Base-by-base conservation (phyloP, 2,113 vertebrate species). In the Paracanthobrama guichenoti region DNA sequence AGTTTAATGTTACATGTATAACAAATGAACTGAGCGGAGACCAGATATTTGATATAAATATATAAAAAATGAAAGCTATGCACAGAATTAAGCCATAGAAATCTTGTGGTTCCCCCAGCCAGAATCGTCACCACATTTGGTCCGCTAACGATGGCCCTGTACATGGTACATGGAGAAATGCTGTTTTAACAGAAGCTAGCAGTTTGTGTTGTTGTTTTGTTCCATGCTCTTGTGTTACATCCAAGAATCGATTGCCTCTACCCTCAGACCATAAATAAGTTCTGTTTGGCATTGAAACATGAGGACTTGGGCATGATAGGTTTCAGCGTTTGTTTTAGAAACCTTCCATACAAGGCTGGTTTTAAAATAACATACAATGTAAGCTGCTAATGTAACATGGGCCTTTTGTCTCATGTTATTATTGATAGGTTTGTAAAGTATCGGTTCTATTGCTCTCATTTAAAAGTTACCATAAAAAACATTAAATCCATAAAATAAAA, bases 191-290 rank as follows among this genome's bases (percentile, higher is more conserved):
- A 81, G 82, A 62, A 55, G 78, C 50, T 82, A 86, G 26, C 77
- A 64, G 50, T 76, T 24, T 81, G 81, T 80, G 82, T 69, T 88
- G 73, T 87, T 91, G 77, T 90, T 90, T 89, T 91, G 90, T 87
- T 86, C 44, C 60, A 55, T 42, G 85, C 59, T 71, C 93, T 93
- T 90, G 64, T 85, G 84, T 94, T 93, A 90, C 92, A 91, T 88
- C 88, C 88, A 91, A 88, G 89, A 90, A 93, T 93, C 91, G 87
- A 93, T 91, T 89, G 71, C 86, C 85, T 86, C 76, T 73, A 28
- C 60, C 79, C 87, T 84, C 84, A 80, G 62, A 81, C 88, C 80
- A 89, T 89, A 90, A 90, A 91, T 91, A 90, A 82, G 85, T 89
- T 83, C 39, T 20, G 79, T 83, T 86, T 86, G 85, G 81, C 77